phyloP scores from a whole-genome alignment of 2,888 invertebrate genomes.

The Paralinhomoeus sp. region DNA sequence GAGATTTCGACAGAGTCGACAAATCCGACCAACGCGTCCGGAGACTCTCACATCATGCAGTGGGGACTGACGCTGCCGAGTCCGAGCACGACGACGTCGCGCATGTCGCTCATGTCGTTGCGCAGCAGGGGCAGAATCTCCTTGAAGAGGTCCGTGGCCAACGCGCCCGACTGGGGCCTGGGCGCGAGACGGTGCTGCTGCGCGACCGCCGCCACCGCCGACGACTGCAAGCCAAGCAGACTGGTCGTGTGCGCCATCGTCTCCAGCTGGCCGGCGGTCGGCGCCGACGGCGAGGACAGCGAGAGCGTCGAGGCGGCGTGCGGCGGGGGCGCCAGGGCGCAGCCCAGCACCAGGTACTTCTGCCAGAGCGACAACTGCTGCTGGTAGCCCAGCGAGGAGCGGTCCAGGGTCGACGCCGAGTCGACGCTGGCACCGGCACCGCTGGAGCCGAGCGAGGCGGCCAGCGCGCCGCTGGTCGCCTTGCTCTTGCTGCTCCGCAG shows the following conservation, averaged over 20 bases:
- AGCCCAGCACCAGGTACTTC: slow-evolving; percentile 85
- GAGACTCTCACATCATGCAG: slow-evolving; percentile 23
- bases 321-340: slow-evolving; percentile 66
- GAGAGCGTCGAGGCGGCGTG: not conserved
- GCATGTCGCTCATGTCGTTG: slow-evolving; percentile 72
- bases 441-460: slow-evolving; percentile 9
- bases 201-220: too few species aligned
- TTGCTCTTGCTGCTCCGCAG: slow-evolving; percentile 41
- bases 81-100: slow-evolving; percentile 77
- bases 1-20: not conserved
- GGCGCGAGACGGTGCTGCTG: slow-evolving; percentile 23
- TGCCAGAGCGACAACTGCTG: slow-evolving; percentile 90
- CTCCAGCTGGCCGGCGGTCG: too few species aligned
- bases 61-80: slow-evolving; percentile 80
- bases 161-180: slow-evolving; percentile 38
- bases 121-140: slow-evolving; percentile 68
- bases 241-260: too few species aligned
- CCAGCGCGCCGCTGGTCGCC: slow-evolving; percentile 12
- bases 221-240: too few species aligned
- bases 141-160: slow-evolving; percentile 69
- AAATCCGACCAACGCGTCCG: too few species aligned
- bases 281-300: too few species aligned
- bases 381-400: slow-evolving; percentile 37
- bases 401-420: too few species aligned
- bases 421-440: too few species aligned